Percentiles rank a stretch among this genome's conserved stretches.
Conservation (phyloP, 1,140 invertebrate genomes). For the Papilio dardanus region DNA sequence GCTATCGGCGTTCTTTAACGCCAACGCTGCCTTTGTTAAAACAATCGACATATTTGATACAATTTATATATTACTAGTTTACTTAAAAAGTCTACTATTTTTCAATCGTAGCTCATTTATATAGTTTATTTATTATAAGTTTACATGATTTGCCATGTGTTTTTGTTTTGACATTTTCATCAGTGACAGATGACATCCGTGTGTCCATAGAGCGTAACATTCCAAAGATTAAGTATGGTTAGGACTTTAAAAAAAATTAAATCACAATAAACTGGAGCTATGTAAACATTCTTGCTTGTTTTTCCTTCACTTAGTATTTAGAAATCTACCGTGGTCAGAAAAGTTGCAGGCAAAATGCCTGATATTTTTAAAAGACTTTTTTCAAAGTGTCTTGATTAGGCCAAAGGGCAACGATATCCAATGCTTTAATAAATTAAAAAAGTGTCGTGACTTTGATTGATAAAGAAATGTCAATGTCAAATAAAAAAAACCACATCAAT, state of each 20-base stretch:
- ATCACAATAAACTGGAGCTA: too few relatives aligned
- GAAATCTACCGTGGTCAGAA: too few relatives aligned
- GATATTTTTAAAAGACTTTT: too few relatives aligned
- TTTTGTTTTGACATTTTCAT: conserved; percentile 19
- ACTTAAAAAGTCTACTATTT: neutral
- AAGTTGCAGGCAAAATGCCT: too few relatives aligned
- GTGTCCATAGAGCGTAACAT: neutral
- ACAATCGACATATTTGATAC: conserved; percentile 66
- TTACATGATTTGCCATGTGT: conserved; percentile 21
- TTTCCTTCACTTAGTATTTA: too few relatives aligned
- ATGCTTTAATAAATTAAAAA: too few relatives aligned
- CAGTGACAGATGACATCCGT: neutral
- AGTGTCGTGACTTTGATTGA: too few relatives aligned
- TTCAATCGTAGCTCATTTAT: neutral
- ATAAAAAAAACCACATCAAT: neutral
- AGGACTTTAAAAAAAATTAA: too few relatives aligned
- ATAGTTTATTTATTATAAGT: neutral
- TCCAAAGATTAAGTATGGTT: too few relatives aligned
- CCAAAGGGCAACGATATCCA: too few relatives aligned
- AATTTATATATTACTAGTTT: neutral
- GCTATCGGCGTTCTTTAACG: conserved; percentile 71
- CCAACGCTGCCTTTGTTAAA: conserved; percentile 82
- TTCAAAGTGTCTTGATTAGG: too few relatives aligned
- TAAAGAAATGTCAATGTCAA: conserved; percentile 26
- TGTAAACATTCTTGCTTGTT: too few relatives aligned